Conservation (phyloP, 2,113 vertebrate species). For the Phylloscopus whistleri region DNA sequence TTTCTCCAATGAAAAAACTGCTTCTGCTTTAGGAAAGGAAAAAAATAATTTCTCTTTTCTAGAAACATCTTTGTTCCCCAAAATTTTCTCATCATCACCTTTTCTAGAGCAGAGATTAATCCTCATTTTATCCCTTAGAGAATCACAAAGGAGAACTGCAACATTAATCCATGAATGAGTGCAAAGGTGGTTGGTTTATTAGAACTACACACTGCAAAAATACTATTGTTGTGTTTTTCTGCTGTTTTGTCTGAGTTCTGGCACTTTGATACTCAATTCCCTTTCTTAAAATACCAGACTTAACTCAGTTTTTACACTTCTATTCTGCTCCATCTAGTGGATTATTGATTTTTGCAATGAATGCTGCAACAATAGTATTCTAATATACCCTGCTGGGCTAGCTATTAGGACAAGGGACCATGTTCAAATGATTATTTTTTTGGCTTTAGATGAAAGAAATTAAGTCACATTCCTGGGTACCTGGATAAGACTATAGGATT, state of each 20-base stretch:
- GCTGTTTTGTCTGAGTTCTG: neutral
- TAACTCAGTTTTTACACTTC: slow-evolving; percentile 46
- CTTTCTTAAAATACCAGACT: neutral
- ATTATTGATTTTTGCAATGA: slow-evolving; percentile 54
- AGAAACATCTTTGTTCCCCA: neutral
- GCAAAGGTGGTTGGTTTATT: neutral
- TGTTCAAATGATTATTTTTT: slow-evolving; percentile 38
- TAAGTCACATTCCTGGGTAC: slow-evolving; percentile 21
- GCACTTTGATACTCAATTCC: neutral
- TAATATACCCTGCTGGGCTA: neutral
- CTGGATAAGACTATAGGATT: slow-evolving; percentile 44
- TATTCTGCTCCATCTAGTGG: slow-evolving; percentile 72
- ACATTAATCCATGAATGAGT: neutral
- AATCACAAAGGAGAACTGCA: neutral
- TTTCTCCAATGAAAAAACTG: neutral
- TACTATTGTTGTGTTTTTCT: neutral
- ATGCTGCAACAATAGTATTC: neutral
- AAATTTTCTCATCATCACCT: neutral
- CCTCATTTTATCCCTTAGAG: neutral
- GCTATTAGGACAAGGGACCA: slow-evolving; percentile 11
- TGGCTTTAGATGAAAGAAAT: slow-evolving; percentile 43
- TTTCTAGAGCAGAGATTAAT: neutral
- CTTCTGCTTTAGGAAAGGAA: neutral
- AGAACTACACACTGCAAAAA: neutral
- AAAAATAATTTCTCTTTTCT: neutral